Evolutionary conservation across 2,888 invertebrate genomes (phyloP).

Genomic region (Nebria salina): DNA sequence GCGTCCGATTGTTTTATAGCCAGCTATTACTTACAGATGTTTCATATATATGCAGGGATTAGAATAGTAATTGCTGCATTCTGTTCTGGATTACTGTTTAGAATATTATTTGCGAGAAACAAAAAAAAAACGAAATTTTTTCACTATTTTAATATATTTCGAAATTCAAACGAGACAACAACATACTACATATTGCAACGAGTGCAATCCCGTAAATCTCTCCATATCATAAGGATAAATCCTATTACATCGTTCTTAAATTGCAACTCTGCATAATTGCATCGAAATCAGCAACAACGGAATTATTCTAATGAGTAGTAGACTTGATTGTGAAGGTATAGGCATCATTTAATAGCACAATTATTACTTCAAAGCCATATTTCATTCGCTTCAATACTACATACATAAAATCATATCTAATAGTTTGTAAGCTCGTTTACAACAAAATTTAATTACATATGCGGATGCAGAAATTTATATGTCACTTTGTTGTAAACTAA

Average conservation of each 20-base stretch:
- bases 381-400: background rate
- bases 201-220: background rate
- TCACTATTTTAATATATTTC: background rate
- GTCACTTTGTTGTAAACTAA: background rate
- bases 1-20: conserved; percentile 5
- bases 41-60: background rate
- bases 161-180: background rate
- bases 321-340: too few species aligned
- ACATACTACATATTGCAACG: background rate
- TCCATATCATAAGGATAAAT: background rate
- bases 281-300: background rate
- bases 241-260: background rate
- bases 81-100: background rate
- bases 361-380: conserved; percentile 14
- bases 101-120: background rate
- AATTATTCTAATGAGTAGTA: background rate
- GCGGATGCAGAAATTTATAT: background rate
- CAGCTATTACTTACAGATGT: conserved; percentile 37
- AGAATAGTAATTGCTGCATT: background rate
- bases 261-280: background rate
- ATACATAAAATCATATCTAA: background rate
- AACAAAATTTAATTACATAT: background rate
- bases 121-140: background rate
- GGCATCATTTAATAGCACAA: conserved; percentile 7
- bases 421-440: background rate